A percentile compares a stretch with the other conserved stretches of the same genome.
Conservation (phyloP, 2,113 vertebrate genomes). For the Bambusicola thoracicus region DNA sequence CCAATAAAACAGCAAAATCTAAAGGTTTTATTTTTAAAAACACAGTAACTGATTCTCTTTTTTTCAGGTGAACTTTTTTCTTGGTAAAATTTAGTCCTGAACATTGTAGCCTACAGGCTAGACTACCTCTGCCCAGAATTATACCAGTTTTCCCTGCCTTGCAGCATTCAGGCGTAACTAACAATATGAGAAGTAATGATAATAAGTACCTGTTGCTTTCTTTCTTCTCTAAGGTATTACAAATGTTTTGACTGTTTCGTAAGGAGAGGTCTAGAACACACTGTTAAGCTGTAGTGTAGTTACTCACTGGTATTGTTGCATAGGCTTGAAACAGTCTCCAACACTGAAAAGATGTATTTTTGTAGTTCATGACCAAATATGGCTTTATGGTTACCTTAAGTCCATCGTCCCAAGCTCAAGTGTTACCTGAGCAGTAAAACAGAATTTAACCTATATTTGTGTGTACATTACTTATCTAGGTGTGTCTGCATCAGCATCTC, state of each 20-base stretch:
- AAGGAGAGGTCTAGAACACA: not conserved
- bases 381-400: not conserved
- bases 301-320: not conserved
- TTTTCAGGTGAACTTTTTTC: not conserved
- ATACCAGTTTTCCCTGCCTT: not conserved
- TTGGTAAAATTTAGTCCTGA: not conserved
- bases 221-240: not conserved
- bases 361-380: not conserved
- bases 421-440: not conserved
- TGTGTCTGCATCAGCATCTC: not conserved
- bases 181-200: not conserved
- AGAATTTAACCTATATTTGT: not conserved
- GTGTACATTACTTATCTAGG: not conserved
- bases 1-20: not conserved
- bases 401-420: fast-evolving
- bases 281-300: not conserved
- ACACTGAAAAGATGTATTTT: not conserved
- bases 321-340: not conserved
- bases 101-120: not conserved
- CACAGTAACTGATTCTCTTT: not conserved
- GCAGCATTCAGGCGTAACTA: not conserved
- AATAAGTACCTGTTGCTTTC: not conserved
- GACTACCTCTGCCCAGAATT: not conserved
- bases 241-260: not conserved
- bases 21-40: not conserved